These are phyloP conservation scores for Chionodraco myersi DNA, from an alignment of 2,113 vertebrate genomes.

Conservation along the genomic window DNA sequence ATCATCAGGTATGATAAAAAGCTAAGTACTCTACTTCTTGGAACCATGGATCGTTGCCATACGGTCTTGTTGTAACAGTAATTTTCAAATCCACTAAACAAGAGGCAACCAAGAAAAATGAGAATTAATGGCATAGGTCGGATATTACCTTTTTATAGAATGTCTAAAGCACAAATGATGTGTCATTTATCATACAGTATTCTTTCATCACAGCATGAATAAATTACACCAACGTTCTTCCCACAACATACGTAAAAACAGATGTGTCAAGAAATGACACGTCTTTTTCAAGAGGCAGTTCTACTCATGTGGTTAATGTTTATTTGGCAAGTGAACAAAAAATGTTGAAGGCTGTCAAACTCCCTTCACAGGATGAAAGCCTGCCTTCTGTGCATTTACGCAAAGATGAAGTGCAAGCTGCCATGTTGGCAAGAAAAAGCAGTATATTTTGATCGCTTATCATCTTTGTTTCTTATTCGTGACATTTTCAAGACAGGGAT, in stretches of 20 bases:
- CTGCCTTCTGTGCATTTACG: constrained; percentile 71
- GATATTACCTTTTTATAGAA: constrained; percentile 6
- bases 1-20: constrained; percentile 53
- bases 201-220: neutral
- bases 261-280: constrained; percentile 9
- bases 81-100: constrained; percentile 55
- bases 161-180: neutral
- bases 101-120: constrained; percentile 33
- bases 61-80: constrained; percentile 24
- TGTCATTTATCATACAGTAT: constrained; percentile 9
- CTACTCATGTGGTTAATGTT: constrained; percentile 41
- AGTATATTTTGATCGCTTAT: constrained; percentile 49
- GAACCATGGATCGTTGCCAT: constrained; percentile 50
- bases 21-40: constrained; percentile 33
- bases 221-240: neutral
- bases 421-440: constrained; percentile 53
- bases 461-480: constrained; percentile 51
- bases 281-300: constrained; percentile 15
- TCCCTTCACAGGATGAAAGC: constrained; percentile 45
- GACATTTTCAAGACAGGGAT: constrained; percentile 56
- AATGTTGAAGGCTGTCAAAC: constrained; percentile 58
- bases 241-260: neutral
- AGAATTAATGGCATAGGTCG: constrained; percentile 40
- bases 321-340: constrained; percentile 44
- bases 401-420: constrained; percentile 70